Base-by-base conservation (phyloP, 2,113 vertebrate species). In the Bagarius yarrelli region DNA sequence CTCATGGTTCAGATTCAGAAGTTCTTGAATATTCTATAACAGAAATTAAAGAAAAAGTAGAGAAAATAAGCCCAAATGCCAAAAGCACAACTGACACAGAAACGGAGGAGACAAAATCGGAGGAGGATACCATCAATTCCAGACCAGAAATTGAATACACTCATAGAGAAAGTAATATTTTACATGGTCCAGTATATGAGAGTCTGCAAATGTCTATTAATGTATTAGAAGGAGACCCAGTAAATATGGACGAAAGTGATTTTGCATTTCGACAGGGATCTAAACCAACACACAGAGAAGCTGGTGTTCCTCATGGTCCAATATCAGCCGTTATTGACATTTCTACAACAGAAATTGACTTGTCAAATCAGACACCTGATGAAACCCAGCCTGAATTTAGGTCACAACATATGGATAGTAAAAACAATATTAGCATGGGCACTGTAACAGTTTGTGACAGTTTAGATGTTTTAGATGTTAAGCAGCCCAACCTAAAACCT, bases 381-480 rank as follows among this genome's bases (percentile, higher is more conserved):
- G 53, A 19, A 56, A 56, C 53, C 3, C 15, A 56, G 3, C 32
- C 63, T 66, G 63, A 66, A 36, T 66, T 18, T 47, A 15, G 14
- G 13, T 15, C 18, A 21, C 2, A 25, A 16, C 67, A 50, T 12
- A 44, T 70, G 69, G n/a, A 27, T 15, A 47, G 69, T 50, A 44
- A 71, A 13, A 30, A 18, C 44, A 13, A 52, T 27, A 52, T 13
- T 52, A 71, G 47, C 40, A 25, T 6, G 25, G 40, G 4, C 53
- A 72, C 55, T 60, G 53, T 32, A 47, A 86, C 69, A 78, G 83
- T 86, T 21, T 82, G 63, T 71, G 77, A 71, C n/a, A n/a, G n/a
- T n/a, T n/a, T n/a, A 61, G 84, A 86, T 57, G 83, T 84, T 47
- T 80, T 84, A 5, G 77, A 86, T 44, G 40, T 79, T 70, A 57